Percentiles rank a stretch among this genome's conserved stretches.
Evolutionary conservation across 1,140 invertebrate genomes (phyloP).

Genomic region (Zaprionus lachaisei): DNA sequence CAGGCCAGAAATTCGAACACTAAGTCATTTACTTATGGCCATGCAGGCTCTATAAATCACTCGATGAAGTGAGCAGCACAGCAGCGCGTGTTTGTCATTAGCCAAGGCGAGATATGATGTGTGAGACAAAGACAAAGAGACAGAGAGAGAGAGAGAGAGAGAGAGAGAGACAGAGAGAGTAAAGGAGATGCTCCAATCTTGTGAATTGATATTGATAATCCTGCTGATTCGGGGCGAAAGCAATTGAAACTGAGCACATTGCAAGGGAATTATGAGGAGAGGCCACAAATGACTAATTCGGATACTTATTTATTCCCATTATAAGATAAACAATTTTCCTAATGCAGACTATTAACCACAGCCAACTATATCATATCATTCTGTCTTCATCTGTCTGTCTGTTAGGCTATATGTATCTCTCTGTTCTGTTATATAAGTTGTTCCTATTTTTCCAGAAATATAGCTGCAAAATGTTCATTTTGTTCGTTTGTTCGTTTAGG

Average conservation of each 20-base stretch:
- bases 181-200: constrained; percentile 9
- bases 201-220: constrained; percentile 8
- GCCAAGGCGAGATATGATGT: constrained; percentile 13
- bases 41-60: constrained; percentile 61
- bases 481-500: background rate
- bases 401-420: background rate
- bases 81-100: constrained; percentile 23
- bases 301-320: background rate
- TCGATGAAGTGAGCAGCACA: constrained; percentile 27
- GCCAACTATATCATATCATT: background rate
- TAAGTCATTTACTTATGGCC: constrained; percentile 56
- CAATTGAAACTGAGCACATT: background rate
- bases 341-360: background rate
- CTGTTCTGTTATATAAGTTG: background rate
- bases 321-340: background rate
- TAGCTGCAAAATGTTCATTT: background rate
- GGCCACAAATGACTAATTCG: background rate
- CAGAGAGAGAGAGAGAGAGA: background rate
- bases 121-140: background rate
- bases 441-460: background rate
- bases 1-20: constrained; percentile 58
- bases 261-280: background rate
- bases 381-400: background rate
- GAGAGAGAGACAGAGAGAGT: background rate
- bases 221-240: background rate